phyloP scores from a whole-genome alignment of 64 coral and sea anemone genomes.

The Porites lutea region DNA sequence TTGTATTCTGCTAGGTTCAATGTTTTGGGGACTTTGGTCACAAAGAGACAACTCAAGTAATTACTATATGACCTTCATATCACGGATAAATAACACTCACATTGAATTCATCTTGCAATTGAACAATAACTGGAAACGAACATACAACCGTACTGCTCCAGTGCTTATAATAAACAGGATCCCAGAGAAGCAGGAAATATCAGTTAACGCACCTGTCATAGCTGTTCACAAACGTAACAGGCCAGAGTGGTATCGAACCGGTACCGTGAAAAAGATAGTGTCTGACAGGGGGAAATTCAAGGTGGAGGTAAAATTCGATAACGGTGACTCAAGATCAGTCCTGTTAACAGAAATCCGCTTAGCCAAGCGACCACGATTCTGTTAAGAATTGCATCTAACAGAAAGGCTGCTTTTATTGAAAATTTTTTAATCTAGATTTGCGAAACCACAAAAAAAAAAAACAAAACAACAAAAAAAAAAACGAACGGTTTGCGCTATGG shows the following conservation, averaged over 20 bases:
- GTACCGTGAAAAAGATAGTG: neutral
- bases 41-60: neutral
- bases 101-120: neutral
- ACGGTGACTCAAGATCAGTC: neutral
- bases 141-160: neutral
- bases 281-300: neutral
- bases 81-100: neutral
- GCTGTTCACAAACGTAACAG: neutral
- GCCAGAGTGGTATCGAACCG: neutral
- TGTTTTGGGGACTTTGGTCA: slow-evolving; percentile 5
- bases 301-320: neutral
- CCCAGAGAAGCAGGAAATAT: neutral
- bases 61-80: slow-evolving; percentile 24
- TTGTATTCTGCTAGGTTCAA: slow-evolving; percentile 24
- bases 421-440: too few relatives aligned
- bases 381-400: neutral
- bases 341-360: neutral
- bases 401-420: too few relatives aligned
- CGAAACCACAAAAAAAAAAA: too few relatives aligned
- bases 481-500: too few relatives aligned
- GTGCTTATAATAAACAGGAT: slow-evolving; percentile 17
- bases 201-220: slow-evolving; percentile 9
- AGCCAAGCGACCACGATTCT: neutral
- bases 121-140: neutral
- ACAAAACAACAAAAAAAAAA: too few relatives aligned